Conservation (phyloP, 2,888 invertebrate species). For the Apoderus coryli region DNA sequence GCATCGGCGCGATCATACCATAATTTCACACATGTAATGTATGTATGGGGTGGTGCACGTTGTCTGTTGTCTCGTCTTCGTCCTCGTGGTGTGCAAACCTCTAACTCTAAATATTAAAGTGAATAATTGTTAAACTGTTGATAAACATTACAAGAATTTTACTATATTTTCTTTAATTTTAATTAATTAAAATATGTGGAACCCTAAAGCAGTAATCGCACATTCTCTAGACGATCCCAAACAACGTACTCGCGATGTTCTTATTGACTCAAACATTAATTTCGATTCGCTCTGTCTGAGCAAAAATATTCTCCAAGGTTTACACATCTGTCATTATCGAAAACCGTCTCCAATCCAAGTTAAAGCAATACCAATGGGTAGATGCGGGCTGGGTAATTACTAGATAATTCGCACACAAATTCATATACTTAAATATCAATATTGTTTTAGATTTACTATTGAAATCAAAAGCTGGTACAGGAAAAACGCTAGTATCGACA, state of each 20-base stretch:
- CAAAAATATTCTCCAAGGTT: conserved; percentile 48
- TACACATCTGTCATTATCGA: conserved; percentile 57
- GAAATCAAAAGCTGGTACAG: conserved; percentile 96
- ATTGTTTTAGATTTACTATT: conserved; percentile 69
- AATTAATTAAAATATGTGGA: too few species aligned
- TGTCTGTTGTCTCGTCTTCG: too few species aligned
- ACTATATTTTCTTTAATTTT: too few species aligned
- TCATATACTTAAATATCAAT: not conserved
- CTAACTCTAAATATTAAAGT: too few species aligned
- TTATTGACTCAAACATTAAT: conserved; percentile 48
- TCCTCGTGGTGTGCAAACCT: too few species aligned
- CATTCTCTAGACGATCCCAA: conserved; percentile 42
- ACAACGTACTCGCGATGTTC: conserved; percentile 60
- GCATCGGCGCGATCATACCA: too few species aligned
- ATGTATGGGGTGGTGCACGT: too few species aligned
- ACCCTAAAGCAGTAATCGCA: too few species aligned
- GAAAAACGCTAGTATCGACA: conserved; percentile 89
- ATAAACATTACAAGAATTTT: too few species aligned
- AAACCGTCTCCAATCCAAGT: conserved; percentile 88
- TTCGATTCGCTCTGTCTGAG: conserved; percentile 64
- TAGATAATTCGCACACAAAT: too few species aligned
- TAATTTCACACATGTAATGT: too few species aligned
- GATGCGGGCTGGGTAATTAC: conserved; percentile 83
- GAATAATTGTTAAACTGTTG: too few species aligned
- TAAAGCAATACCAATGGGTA: conserved; percentile 81